Conservation (phyloP, 1,140 invertebrate species). For the Cyclargus thomasi region DNA sequence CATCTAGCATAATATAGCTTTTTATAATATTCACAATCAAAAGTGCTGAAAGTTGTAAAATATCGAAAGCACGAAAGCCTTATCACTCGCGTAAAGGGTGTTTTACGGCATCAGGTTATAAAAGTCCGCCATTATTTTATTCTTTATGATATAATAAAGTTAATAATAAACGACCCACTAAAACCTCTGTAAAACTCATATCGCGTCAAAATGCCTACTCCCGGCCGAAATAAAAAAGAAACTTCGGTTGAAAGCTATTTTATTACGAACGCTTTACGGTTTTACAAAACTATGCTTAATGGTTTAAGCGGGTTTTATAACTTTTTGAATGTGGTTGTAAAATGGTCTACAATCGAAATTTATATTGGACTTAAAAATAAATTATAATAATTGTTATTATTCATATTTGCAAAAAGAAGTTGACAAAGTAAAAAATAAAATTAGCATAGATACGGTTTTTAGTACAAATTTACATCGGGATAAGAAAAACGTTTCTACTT, state of each 20-base stretch:
- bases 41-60: constrained; percentile 14
- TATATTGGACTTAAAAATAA: too few relatives aligned
- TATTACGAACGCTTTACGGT: background rate
- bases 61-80: constrained; percentile 31
- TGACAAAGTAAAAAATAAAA: too few relatives aligned
- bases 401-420: too few relatives aligned
- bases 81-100: constrained; percentile 65
- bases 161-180: constrained; percentile 66
- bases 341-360: background rate
- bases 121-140: constrained; percentile 68
- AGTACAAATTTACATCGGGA: too few relatives aligned
- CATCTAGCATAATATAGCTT: background rate
- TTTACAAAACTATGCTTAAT: background rate
- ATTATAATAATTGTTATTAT: too few relatives aligned
- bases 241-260: constrained; percentile 10
- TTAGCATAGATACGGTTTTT: too few relatives aligned
- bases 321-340: background rate
- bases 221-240: background rate
- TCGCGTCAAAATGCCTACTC: constrained; percentile 28
- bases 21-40: background rate
- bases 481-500: too few relatives aligned
- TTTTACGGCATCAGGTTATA: constrained; percentile 64
- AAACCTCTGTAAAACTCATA: constrained; percentile 53
- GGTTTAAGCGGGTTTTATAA: background rate
- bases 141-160: constrained; percentile 65